Evolutionary conservation across 2,797 vertebrate genomes (phyloP).

Genomic region (Gallinago nigripennis): DNA sequence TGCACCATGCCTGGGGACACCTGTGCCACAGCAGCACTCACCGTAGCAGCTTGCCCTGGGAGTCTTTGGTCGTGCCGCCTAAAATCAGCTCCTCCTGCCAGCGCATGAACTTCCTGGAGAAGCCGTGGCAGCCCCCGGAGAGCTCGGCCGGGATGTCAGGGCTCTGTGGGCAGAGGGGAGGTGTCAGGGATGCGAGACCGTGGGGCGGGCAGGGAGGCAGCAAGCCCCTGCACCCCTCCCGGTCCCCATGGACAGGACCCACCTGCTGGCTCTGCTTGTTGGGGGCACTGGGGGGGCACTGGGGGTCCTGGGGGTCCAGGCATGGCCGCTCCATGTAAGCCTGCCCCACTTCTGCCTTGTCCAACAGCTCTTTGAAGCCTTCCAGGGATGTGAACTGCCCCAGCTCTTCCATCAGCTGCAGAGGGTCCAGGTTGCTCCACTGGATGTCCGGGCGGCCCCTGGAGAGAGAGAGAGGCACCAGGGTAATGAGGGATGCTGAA

Average conservation of each 20-base stretch:
- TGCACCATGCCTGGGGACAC: neutral
- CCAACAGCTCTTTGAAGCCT: constrained; percentile 94
- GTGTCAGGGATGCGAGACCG: neutral
- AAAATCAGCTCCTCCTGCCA: constrained; percentile 98
- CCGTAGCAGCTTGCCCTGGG: constrained; percentile 89
- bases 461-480: neutral
- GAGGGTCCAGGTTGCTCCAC: constrained; percentile 97
- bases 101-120: constrained; percentile 98
- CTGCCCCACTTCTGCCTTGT: constrained; percentile 94
- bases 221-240: neutral
- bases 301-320: constrained; percentile 87
- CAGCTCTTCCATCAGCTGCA: constrained; percentile 93
- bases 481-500: neutral
- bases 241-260: neutral
- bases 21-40: constrained; percentile 46
- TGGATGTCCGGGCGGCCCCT: constrained; percentile 96
- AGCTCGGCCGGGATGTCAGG: constrained; percentile 87
- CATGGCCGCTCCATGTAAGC: constrained; percentile 97
- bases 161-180: constrained; percentile 69
- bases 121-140: constrained; percentile 93
- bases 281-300: constrained; percentile 91
- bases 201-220: neutral
- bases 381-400: constrained; percentile 94
- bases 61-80: constrained; percentile 87
- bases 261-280: constrained; percentile 92